phyloP scores from a whole-genome alignment of 2,797 vertebrate species.

The Sphenodon punctatus region DNA sequence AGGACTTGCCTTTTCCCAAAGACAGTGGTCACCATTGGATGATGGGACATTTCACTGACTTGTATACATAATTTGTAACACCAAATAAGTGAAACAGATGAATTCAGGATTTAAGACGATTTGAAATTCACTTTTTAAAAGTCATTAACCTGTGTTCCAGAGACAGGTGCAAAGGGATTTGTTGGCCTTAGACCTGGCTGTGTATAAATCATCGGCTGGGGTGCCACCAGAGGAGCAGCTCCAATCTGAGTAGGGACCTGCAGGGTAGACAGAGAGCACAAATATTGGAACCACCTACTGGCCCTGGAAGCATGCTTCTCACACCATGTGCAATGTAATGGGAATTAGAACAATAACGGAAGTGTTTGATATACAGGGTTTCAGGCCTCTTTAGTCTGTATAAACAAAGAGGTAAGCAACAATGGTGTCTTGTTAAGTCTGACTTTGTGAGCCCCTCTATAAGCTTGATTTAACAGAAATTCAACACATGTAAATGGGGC shows the following conservation, averaged over 20 bases:
- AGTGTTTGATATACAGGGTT: background rate
- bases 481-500: background rate
- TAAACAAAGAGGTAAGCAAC: background rate
- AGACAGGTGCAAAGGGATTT: slow-evolving; percentile 85
- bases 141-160: slow-evolving; percentile 85
- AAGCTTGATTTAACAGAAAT: no score
- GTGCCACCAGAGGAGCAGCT: slow-evolving; percentile 84
- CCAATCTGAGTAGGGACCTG: slow-evolving; percentile 87
- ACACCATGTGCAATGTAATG: no score
- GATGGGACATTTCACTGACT: background rate
- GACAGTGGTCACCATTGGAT: background rate
- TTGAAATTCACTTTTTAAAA: background rate
- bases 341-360: background rate
- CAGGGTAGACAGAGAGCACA: background rate
- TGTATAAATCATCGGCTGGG: slow-evolving; percentile 87
- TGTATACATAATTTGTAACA: background rate
- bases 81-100: background rate
- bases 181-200: slow-evolving; percentile 87
- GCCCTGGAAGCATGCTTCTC: background rate
- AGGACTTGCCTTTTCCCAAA: background rate
- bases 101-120: background rate
- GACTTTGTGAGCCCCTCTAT: no score
- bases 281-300: background rate
- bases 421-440: background rate
- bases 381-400: background rate